Evolutionary conservation across 2,113 vertebrate genomes (phyloP).

Genomic region (Paralichthys olivaceus): DNA sequence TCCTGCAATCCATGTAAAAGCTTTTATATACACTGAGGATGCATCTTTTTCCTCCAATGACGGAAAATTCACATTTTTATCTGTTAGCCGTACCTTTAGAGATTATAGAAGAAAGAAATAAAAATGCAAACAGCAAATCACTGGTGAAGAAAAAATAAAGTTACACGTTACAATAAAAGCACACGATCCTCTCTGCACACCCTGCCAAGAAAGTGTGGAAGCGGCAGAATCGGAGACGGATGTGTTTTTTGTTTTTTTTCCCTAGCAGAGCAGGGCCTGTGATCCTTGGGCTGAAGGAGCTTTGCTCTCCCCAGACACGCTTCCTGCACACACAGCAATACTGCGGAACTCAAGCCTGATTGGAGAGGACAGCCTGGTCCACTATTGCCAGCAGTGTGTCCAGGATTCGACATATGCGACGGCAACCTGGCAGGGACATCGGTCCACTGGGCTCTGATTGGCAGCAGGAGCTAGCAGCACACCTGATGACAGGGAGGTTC

Average conservation of each 20-base stretch:
- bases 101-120: background rate
- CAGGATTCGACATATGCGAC: slow-evolving; percentile 39
- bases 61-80: background rate
- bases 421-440: slow-evolving; percentile 53
- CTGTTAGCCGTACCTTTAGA: background rate
- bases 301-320: slow-evolving; percentile 55
- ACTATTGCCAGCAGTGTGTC: slow-evolving; percentile 58
- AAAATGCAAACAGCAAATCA: background rate
- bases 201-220: slow-evolving; percentile 46
- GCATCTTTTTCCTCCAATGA: background rate
- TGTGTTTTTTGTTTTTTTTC: slow-evolving; percentile 12
- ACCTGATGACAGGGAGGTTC: slow-evolving; percentile 62
- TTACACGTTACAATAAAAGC: slow-evolving; percentile 11
- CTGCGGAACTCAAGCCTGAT: slow-evolving; percentile 67
- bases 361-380: slow-evolving; percentile 66
- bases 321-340: slow-evolving; percentile 67
- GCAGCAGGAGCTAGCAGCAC: slow-evolving; percentile 58
- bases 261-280: slow-evolving; percentile 27
- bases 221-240: slow-evolving; percentile 52
- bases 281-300: slow-evolving; percentile 60
- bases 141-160: background rate
- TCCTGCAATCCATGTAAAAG: background rate
- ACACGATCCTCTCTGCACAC: background rate
- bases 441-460: slow-evolving; percentile 64
- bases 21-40: background rate